Evolutionary conservation across 2,797 vertebrate species (phyloP).

Genomic region (Pseudomugil tenellus): DNA sequence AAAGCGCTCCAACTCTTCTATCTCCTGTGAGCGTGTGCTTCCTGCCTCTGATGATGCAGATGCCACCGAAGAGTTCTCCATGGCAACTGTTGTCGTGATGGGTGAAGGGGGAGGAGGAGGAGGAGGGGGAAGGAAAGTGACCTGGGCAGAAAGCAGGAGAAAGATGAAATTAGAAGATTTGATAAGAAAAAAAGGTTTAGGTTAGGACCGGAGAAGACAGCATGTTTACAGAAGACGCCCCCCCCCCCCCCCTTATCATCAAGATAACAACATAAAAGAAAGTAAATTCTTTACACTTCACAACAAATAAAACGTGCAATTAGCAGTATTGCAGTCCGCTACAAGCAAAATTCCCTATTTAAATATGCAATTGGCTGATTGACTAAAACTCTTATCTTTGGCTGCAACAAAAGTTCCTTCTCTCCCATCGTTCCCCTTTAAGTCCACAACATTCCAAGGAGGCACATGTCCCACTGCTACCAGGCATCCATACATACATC

Average conservation of each 20-base stretch:
- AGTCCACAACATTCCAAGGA: slow-evolving; percentile 24
- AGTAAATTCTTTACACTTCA: neutral
- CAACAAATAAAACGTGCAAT: neutral
- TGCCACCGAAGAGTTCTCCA: slow-evolving; percentile 96
- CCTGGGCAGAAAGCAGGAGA: slow-evolving; percentile 55
- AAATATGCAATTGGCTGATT: neutral
- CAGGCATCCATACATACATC: slow-evolving; percentile 11
- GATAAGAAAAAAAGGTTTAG: neutral
- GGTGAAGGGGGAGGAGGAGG: slow-evolving; percentile 42
- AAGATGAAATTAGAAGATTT: slow-evolving; percentile 10
- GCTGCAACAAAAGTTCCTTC: neutral
- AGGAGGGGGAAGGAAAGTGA: slow-evolving; percentile 48
- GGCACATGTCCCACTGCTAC: slow-evolving; percentile 17
- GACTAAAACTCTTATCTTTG: neutral
- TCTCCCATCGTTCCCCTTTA: slow-evolving; percentile 39
- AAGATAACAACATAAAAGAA: neutral
- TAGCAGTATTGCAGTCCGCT: neutral
- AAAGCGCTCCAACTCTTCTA: slow-evolving; percentile 96
- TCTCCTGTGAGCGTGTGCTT: slow-evolving; percentile 97
- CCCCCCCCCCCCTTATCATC: neutral
- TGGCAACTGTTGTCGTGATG: slow-evolving; percentile 70
- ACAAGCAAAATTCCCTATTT: neutral
- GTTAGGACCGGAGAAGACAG: neutral
- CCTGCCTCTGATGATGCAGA: slow-evolving; percentile 96
- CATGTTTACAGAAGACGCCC: slow-evolving; percentile 12